Evolutionary conservation across 2,797 vertebrate species (phyloP), one percentile per base, ranked within the genome.

Genomic region (Adrianichthys oophorus): DNA sequence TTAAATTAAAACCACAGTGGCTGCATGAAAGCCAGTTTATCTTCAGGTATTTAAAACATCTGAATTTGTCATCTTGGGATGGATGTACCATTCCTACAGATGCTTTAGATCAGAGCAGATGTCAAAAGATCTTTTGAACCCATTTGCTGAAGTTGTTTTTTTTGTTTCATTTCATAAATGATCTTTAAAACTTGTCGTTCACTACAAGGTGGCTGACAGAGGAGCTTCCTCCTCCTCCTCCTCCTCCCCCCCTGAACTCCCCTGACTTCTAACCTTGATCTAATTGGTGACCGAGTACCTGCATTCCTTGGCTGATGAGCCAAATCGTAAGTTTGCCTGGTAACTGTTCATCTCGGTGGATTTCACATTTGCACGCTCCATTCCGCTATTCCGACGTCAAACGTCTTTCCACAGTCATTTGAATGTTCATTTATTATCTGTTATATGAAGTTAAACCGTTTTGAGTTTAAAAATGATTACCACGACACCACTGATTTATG

Each of bases 311-410:
- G 44, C 42, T 16, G 21, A 62, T 13, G 7, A 15, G 41, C 17
- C 60, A 45, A 58, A 56, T 32, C 41, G 54, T 68, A 21, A 23
- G 1, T 43, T 70, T 16, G 4, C 14, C 17, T 26, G 41, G 56
- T 74, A 65, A 73, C 50, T 61, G 68, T 61, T 76, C 50, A 69
- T 53, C 8, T 53, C 5, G 18, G 24, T 58, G 18, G 65, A 62
- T 76, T 74, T 80, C 61, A 68, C 40, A 80, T 74, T 78, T 50
- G 76, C 74, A 79, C 51, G 26, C 44, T 71, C 61, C 16, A 8
- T 26, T 17, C 26, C 1, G 15, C 1, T 13, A 15, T 37, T 40
- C 17, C 7, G 41, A 21, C 15, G n/a, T 62, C 44, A 37, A 68
- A 32, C 15, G n/a, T 56, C 17, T 69, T 67, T 59, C 52, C 56